These are phyloP conservation scores for Pseudonaja textilis DNA, from an alignment of 2,113 vertebrate species.

Conservation along the genomic window DNA sequence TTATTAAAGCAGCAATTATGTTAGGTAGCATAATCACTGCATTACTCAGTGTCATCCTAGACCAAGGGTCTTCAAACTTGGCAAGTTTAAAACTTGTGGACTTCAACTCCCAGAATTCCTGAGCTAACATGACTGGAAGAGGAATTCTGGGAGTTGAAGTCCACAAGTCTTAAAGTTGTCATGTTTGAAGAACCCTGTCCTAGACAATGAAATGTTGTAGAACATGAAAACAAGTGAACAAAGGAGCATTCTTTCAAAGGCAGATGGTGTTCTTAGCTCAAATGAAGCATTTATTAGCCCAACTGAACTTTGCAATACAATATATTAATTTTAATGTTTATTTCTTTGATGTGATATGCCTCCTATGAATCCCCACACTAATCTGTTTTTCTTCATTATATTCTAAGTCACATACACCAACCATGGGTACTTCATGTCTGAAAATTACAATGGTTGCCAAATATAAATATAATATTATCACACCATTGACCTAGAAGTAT, in stretches of 20 bases:
- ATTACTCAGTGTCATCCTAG: conserved; percentile 39
- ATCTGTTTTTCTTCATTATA: neutral
- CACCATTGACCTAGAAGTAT: neutral
- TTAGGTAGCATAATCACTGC: conserved; percentile 37
- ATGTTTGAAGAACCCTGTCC: too few relatives aligned
- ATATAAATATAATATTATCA: neutral
- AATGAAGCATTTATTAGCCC: conserved; percentile 36
- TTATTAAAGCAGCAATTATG: conserved; percentile 35
- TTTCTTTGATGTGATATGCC: neutral
- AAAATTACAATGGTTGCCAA: neutral
- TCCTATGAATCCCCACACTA: neutral
- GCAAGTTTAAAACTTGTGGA: too few relatives aligned
- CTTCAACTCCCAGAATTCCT: too few relatives aligned
- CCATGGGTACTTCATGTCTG: neutral
- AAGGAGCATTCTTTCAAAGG: conserved; percentile 35
- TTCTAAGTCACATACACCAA: neutral
- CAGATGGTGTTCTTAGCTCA: neutral
- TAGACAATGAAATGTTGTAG: conserved; percentile 39
- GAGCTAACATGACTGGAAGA: too few relatives aligned
- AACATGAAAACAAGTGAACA: conserved; percentile 40
- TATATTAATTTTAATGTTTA: conserved; percentile 25
- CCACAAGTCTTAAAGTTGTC: too few relatives aligned
- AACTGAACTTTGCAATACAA: conserved; percentile 22
- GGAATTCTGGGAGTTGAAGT: too few relatives aligned
- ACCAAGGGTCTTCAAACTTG: too few relatives aligned